Percentiles rank a stretch among this genome's conserved stretches.
Evolutionary conservation across 2,113 vertebrate species (phyloP).

Genomic region (Brachionichthys hirsutus): DNA sequence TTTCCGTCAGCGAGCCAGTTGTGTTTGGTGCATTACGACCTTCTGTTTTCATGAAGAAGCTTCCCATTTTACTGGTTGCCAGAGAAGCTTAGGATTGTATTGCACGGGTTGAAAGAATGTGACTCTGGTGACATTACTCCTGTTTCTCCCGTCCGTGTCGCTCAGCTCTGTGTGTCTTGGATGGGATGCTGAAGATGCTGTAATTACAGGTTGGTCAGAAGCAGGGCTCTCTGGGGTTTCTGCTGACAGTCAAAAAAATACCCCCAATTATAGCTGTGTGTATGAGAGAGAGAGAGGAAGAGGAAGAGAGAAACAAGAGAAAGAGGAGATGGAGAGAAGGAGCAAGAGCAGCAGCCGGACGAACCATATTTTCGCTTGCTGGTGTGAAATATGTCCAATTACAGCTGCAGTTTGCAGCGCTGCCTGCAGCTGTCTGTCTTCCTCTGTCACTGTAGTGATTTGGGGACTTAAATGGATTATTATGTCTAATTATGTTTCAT

Average conservation of each 20-base stretch:
- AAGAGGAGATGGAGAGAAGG: slow-evolving; percentile 24
- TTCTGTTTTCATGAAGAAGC: slow-evolving; percentile 6
- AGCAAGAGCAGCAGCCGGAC: slow-evolving; percentile 38
- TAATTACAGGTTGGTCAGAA: slow-evolving; percentile 78
- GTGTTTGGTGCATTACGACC: slow-evolving; percentile 8
- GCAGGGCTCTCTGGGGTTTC: slow-evolving; percentile 69
- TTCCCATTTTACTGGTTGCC: not conserved
- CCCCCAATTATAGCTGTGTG: slow-evolving; percentile 73
- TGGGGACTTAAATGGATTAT: slow-evolving; percentile 62
- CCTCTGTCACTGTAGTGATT: slow-evolving; percentile 59
- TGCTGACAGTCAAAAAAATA: slow-evolving; percentile 69
- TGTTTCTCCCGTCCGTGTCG: slow-evolving; percentile 50
- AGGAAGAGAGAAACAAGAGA: slow-evolving; percentile 39
- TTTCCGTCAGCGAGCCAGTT: slow-evolving; percentile 18
- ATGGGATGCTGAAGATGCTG: slow-evolving; percentile 72
- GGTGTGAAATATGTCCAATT: slow-evolving; percentile 71
- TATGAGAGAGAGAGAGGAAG: slow-evolving; percentile 43
- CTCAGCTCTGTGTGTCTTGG: slow-evolving; percentile 56
- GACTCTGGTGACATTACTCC: slow-evolving; percentile 8
- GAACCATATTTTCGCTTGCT: slow-evolving; percentile 53
- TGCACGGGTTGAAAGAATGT: slow-evolving; percentile 22
- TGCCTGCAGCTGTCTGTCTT: slow-evolving; percentile 60
- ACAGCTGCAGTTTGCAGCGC: slow-evolving; percentile 54
- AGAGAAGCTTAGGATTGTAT: slow-evolving; percentile 24
- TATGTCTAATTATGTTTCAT: slow-evolving; percentile 66